Evolutionary conservation across 2,797 vertebrate genomes (phyloP).

Genomic region (Esox masquinongy): DNA sequence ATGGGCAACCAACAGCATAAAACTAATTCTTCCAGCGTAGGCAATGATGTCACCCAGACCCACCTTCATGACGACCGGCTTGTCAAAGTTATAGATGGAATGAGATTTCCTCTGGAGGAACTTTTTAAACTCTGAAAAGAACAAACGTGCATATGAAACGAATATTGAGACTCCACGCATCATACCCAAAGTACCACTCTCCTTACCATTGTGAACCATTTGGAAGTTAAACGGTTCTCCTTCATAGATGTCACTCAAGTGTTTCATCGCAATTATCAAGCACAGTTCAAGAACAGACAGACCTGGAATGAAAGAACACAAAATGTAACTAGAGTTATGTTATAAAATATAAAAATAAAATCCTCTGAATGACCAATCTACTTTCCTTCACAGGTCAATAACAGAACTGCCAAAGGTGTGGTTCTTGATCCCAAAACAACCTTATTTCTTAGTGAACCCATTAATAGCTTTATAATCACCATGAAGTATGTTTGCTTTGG

Average conservation of each 20-base stretch:
- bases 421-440: not conserved
- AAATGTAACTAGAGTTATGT: not conserved
- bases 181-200: not conserved
- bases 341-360: not conserved
- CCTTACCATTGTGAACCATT: slow-evolving; percentile 94
- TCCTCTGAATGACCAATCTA: not conserved
- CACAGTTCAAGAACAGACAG: slow-evolving; percentile 94
- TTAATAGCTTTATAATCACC: slow-evolving; percentile 70
- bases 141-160: not conserved
- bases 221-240: slow-evolving; percentile 97
- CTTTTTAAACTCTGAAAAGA: slow-evolving; percentile 93
- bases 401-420: not conserved
- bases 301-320: slow-evolving; percentile 70
- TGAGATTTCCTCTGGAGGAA: slow-evolving; percentile 93
- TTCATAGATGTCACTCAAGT: slow-evolving; percentile 91
- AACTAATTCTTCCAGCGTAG: too few species aligned
- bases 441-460: not conserved
- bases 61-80: slow-evolving; percentile 95
- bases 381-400: not conserved
- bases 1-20: too few species aligned
- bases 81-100: slow-evolving; percentile 92
- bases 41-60: slow-evolving; percentile 28
- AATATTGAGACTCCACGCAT: not conserved
- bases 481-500: slow-evolving; percentile 90
- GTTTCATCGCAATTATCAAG: slow-evolving; percentile 96